These are phyloP conservation scores for Lagenorhynchus albirostris DNA, from an alignment of 2,113 vertebrate species.

Conservation along the genomic window DNA sequence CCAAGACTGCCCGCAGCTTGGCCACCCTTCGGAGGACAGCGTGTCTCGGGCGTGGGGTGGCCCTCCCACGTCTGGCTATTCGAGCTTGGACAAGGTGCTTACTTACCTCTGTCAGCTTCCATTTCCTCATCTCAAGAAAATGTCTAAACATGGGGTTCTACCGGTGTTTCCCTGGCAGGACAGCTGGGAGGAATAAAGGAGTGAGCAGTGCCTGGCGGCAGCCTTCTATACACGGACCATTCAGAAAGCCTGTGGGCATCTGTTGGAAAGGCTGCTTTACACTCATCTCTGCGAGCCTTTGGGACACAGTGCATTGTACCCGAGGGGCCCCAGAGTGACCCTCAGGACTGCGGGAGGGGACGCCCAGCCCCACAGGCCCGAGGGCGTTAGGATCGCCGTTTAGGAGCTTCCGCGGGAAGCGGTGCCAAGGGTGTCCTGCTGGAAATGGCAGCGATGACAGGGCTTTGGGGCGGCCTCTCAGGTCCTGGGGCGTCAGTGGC, in stretches of 20 bases:
- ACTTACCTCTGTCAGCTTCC: not conserved
- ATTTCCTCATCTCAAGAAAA: not conserved
- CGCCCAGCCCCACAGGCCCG: not conserved
- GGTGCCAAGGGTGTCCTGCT: not conserved
- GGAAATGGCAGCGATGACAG: not conserved
- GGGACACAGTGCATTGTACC: fast-evolving
- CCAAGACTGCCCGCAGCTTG: not conserved
- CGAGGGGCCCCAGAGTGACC: not conserved
- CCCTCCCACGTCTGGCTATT: not conserved
- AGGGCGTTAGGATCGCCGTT: fast-evolving
- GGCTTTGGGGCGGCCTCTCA: not conserved
- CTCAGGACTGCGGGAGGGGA: not conserved
- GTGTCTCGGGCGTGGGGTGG: not conserved
- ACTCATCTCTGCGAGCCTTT: not conserved
- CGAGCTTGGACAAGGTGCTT: fast-evolving
- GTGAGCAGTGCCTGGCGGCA: fast-evolving
- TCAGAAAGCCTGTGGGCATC: not conserved
- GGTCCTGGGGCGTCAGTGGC: not conserved
- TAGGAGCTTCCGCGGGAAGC: not conserved
- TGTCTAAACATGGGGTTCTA: not conserved
- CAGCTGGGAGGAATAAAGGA: not conserved
- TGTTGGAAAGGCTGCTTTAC: not conserved
- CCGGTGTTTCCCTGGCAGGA: fast-evolving
- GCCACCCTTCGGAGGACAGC: fast-evolving
- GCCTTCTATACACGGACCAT: too few species aligned